Conservation (phyloP, 2,797 vertebrate genomes). For the Peromyscus melanophrys region DNA sequence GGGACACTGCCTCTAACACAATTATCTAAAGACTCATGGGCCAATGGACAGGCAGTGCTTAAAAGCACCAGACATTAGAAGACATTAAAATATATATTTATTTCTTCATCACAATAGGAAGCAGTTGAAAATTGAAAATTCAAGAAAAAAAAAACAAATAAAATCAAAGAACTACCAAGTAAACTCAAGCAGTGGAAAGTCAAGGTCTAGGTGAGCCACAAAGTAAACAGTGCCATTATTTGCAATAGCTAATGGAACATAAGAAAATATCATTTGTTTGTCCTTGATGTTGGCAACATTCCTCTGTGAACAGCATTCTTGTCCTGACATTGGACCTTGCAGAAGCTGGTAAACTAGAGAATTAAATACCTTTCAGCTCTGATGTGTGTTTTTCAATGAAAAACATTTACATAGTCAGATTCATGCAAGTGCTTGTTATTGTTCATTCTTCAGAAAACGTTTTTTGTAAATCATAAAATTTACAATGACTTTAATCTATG, state of each 20-base stretch:
- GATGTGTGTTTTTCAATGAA: slow-evolving; percentile 19
- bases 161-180: background rate
- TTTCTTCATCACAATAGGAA: background rate
- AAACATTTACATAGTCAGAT: slow-evolving; percentile 25
- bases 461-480: slow-evolving; percentile 1
- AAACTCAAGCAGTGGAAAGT: background rate
- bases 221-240: slow-evolving; percentile 1
- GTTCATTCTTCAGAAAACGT: slow-evolving; percentile 53
- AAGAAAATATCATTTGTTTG: slow-evolving; percentile 25
- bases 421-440: slow-evolving; percentile 18
- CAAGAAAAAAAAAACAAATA: background rate
- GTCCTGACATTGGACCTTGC: slow-evolving; percentile 34
- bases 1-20: background rate
- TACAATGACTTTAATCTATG: background rate
- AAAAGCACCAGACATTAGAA: background rate
- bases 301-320: background rate
- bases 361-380: slow-evolving; percentile 27
- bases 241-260: background rate
- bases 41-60: background rate
- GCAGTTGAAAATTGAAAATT: slow-evolving; percentile 6
- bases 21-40: background rate
- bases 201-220: slow-evolving; percentile 4
- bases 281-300: slow-evolving; percentile 43
- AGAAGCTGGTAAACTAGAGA: slow-evolving; percentile 34
- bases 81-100: background rate